These are phyloP conservation scores for Limnephilus lunatus DNA, from an alignment of 2,888 invertebrate species.

Conservation along the genomic window DNA sequence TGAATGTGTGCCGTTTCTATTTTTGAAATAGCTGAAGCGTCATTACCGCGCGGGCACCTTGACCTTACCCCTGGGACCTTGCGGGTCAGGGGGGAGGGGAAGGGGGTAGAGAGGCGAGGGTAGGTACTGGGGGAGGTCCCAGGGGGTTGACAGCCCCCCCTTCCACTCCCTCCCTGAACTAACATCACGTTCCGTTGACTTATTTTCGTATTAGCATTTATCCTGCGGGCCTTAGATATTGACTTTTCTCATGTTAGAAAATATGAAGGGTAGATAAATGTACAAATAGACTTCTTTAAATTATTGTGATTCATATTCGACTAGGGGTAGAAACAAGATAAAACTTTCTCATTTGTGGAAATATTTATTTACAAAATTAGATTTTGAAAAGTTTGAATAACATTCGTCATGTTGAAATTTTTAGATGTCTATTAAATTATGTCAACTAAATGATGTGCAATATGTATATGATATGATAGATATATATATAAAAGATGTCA, in stretches of 20 bases:
- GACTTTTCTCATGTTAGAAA: neutral
- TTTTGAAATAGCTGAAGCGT: conserved; percentile 25
- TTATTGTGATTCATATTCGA: neutral
- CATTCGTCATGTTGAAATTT: too few species aligned
- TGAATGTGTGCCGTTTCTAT: neutral
- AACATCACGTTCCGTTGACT: conserved; percentile 9
- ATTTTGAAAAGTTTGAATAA: neutral
- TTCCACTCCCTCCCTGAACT: neutral
- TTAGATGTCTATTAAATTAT: too few species aligned
- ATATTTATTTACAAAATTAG: neutral
- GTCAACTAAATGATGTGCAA: too few species aligned
- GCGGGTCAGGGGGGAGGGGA: neutral
- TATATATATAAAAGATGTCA: too few species aligned
- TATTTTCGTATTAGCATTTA: neutral
- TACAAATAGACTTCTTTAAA: neutral
- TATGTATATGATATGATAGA: too few species aligned
- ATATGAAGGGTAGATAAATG: neutral
- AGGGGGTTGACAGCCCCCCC: neutral
- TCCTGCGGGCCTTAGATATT: neutral
- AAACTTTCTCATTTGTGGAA: neutral
- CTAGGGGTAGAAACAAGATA: neutral
- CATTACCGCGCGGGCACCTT: conserved; percentile 23
- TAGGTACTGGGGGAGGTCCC: neutral
- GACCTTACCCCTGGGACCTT: conserved; percentile 26
- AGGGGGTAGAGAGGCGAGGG: neutral